Percentiles rank a stretch among this genome's conserved stretches.
Conservation (phyloP, 2,797 vertebrate genomes). For the Sebastes iracundus region DNA sequence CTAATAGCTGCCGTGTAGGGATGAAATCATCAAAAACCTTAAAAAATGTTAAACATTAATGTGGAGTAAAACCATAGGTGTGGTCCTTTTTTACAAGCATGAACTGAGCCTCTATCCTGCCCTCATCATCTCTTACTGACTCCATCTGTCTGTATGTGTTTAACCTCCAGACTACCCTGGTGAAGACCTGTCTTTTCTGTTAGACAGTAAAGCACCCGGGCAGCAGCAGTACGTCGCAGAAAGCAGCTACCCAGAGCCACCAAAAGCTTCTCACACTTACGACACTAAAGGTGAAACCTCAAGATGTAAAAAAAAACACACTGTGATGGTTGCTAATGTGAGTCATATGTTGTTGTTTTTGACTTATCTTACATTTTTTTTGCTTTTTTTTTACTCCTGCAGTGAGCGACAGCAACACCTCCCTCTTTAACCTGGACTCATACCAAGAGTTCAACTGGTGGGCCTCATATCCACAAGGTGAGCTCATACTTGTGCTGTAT, state of each 20-base stretch:
- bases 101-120: not conserved
- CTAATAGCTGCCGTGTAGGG: not conserved
- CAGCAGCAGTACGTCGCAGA: constrained; percentile 73
- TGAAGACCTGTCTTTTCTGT: constrained; percentile 88
- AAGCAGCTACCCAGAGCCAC: constrained; percentile 49
- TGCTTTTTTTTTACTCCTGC: not conserved
- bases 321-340: not conserved
- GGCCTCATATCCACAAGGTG: constrained; percentile 80
- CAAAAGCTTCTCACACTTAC: constrained; percentile 55
- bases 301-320: not conserved
- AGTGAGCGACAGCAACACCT: constrained; percentile 64
- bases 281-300: constrained; percentile 73
- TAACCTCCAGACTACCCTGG: constrained; percentile 83
- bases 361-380: not conserved
- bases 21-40: not conserved
- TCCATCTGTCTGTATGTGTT: constrained; percentile 54
- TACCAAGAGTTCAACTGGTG: constrained; percentile 83
- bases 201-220: constrained; percentile 79
- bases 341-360: not conserved
- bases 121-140: constrained; percentile 17
- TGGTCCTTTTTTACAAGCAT: constrained; percentile 4
- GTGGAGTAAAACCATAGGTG: not conserved
- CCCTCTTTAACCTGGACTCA: constrained; percentile 79
- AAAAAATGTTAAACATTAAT: not conserved
- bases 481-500: constrained; percentile 1